Conservation (phyloP, 2,797 vertebrate species). For the Darevskia mixta region DNA sequence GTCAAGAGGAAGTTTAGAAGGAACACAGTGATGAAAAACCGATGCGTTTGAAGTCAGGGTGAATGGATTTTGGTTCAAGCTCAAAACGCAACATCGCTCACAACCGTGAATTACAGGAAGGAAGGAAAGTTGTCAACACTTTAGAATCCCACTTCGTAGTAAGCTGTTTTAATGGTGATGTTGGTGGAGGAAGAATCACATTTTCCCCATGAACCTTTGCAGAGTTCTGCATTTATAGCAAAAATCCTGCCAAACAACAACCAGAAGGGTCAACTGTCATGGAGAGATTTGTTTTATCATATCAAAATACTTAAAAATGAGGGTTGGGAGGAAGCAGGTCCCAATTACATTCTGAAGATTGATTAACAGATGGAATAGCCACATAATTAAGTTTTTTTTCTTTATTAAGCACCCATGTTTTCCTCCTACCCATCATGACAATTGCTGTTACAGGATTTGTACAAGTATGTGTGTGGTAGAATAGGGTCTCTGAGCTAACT, state of each 20-base stretch:
- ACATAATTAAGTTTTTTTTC: constrained; percentile 49
- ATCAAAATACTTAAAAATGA: constrained; percentile 40
- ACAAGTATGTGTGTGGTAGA: too few relatives aligned
- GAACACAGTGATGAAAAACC: background rate
- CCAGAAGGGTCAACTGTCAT: constrained; percentile 10
- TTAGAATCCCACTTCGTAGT: background rate
- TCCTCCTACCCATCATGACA: background rate
- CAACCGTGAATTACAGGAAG: constrained; percentile 10
- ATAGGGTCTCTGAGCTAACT: too few relatives aligned
- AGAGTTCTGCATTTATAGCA: rapidly evolving
- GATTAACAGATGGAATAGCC: constrained; percentile 48
- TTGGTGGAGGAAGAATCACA: background rate
- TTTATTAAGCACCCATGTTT: background rate
- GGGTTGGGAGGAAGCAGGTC: background rate
- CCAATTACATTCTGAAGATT: constrained; percentile 32
- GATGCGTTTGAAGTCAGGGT: background rate
- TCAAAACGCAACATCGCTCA: background rate
- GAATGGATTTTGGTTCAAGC: background rate
- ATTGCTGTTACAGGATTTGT: too few relatives aligned
- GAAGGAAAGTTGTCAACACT: background rate
- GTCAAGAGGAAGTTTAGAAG: background rate
- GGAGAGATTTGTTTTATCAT: constrained; percentile 31
- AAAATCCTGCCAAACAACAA: background rate
- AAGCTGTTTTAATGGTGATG: background rate
- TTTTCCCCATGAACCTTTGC: background rate